Evolutionary conservation across 2,113 vertebrate species (phyloP), one percentile per base, ranked within the genome.

Genomic region (Catharus fuscescens): DNA sequence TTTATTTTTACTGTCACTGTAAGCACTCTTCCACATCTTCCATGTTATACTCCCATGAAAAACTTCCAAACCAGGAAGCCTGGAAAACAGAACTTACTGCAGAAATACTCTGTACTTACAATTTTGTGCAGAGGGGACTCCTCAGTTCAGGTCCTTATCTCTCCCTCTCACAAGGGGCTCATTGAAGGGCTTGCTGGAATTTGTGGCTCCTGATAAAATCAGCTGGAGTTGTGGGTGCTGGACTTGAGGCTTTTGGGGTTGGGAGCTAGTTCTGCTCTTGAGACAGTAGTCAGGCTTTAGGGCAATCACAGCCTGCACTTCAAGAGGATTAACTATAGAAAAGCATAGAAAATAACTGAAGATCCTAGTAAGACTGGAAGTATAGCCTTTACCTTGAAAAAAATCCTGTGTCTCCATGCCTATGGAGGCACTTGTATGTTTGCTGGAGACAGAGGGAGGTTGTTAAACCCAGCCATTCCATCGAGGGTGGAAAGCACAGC

Each of bases 1-100:
- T 53, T 94, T 95, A 50, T 71, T 90, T 95, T 90, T 95, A 8
- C n/a, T 90, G 1, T 80, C 56, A 32, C 67, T 78, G 14, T 62
- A 53, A 82, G 34, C 52, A 29, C 34, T 88, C 54, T 90, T 85
- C 80, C 45, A 78, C 47, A 34, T 92, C 50, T 91, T 71, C 81
- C 78, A 57, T 0, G 0, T 77, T 82, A 40, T 47, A 86, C 87
- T 88, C 66, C 78, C 74, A 64, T 67, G 47, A 78, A 88, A 88
- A 80, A 8, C 40, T 83, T 83, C 64, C 67, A 31, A 70, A 45
- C 34, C 42, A 36, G 56, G 59, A 67, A 90, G n/a, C 2, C 54
- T 87, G 72, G 77, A 57, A 78, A 56, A 24, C 32, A 71, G 21
- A 24, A 8, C 54, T 87, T 40, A 31, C 7, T 78, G 36, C 45